Base-by-base conservation (phyloP, 2,113 vertebrate species). In the Lophotis ruficrista region DNA sequence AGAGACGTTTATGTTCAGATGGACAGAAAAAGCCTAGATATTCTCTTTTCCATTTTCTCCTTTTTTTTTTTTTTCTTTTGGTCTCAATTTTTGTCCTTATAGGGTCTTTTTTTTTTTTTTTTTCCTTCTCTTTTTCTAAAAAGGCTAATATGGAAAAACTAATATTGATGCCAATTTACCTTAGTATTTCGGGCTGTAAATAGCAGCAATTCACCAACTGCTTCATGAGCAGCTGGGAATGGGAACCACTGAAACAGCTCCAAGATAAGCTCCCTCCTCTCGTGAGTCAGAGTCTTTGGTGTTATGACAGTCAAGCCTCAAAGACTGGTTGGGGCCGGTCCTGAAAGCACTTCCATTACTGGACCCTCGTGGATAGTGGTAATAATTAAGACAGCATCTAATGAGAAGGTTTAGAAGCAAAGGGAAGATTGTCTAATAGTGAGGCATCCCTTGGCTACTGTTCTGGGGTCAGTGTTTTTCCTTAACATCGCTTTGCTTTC, bases 71-170 rank as follows among this genome's bases (percentile, higher is more conserved):
- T 20, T 18, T 31, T 25, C 9, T 14, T 8, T 27, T 15, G 18
- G 15, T 31, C 12, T 41, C 4, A 0, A 22, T 22, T 50, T 45
- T 5, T 10, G 1, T 30, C 0, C 15, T 48, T 48, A 35, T 47
- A 33, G 6, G n/a, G 12, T 23, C 4, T 23, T 30, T 22, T 30
- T 71, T 16, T 31, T 15, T 21, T 25, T 9, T 33, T 51, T 21
- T 25, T 9, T 33, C 45, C 45, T 28, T 30, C 6, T 9, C 10
- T 56, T 51, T 45, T 64, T 11, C 4, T 25, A 47, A 51, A 9
- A 56, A 57, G 2, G 50, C 37, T 53, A 62, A 25, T 14, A 12
- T 12, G 18, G 33, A 61, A 83, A 69, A 25, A 25, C 17, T 41
- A 11, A 9, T 48, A 33, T 8, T 47, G 43, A 0, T 65, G 21